phyloP scores from a whole-genome alignment of 2,113 vertebrate species.

The Pan paniscus region DNA sequence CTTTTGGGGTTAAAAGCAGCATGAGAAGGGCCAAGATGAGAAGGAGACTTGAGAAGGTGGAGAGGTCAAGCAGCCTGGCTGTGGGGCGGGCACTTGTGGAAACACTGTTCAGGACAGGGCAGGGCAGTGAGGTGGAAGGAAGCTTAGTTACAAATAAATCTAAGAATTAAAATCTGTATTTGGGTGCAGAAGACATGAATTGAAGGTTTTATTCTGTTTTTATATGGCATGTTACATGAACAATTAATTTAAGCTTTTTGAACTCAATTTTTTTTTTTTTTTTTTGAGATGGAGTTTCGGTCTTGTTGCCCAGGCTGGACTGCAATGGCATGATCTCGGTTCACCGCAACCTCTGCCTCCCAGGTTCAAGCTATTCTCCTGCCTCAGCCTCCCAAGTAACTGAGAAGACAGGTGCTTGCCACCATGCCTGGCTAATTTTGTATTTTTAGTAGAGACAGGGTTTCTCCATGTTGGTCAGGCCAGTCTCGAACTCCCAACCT shows the following conservation, averaged over 20 bases:
- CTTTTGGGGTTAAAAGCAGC: neutral
- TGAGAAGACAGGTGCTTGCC: too few relatives aligned
- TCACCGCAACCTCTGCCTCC: too few relatives aligned
- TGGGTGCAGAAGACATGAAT: neutral
- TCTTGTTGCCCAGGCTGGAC: too few relatives aligned
- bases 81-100: fast-evolving
- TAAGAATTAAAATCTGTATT: neutral
- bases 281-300: too few relatives aligned
- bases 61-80: fast-evolving
- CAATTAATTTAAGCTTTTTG: neutral
- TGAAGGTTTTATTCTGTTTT: neutral
- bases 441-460: too few relatives aligned
- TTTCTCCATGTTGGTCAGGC: too few relatives aligned
- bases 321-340: too few relatives aligned
- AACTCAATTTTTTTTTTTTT: too few relatives aligned
- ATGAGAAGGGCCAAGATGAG: neutral
- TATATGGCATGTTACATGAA: neutral
- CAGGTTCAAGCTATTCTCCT: too few relatives aligned
- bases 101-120: fast-evolving
- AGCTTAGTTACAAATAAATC: neutral
- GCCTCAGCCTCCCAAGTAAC: too few relatives aligned
- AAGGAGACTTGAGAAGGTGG: neutral
- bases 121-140: neutral
- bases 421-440: too few relatives aligned
- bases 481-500: too few relatives aligned